Evolutionary conservation across 2,113 vertebrate genomes (phyloP), one percentile per base, ranked within the genome.

Genomic region (Pogona vitticeps): DNA sequence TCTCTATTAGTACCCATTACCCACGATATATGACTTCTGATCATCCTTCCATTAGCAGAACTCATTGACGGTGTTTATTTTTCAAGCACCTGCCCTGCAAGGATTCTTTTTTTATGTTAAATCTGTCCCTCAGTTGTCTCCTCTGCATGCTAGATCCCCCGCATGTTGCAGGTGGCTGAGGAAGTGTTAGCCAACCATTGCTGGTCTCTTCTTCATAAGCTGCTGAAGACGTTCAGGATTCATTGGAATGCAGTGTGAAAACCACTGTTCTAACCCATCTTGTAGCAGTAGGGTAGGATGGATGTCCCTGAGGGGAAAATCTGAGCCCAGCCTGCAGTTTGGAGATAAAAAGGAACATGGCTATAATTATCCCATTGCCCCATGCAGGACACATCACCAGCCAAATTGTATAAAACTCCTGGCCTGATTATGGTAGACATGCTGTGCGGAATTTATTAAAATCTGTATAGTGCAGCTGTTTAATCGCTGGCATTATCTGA

Each of bases 391-490:
- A 93, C 84, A 83, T 90, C 82, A 79, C 80, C 91, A 93, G 76
- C 85, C 86, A 88, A 92, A 93, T 90, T 88, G 85, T 87, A 90
- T 86, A 94, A 94, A 94, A 82, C 59, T 85, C 82, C 68, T 89
- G 82, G 89, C 70, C 83, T 92, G 87, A 90, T 93, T 93, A 90
- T 88, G 88, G 93, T 91, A 91, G 88, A 89, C 86, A 92, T 87
- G 88, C 90, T 89, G 88, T 85, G 65, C 85, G 83, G 90, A 88
- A 94, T 95, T 93, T 94, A 92, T 88, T 95, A 90, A 92, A 94
- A 95, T 95, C 90, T 89, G 93, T 91, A 94, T 90, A 88, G 90
- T 91, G 92, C 94, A 91, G 92, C 59, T 79, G 70, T 91, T 90
- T 92, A 93, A 91, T 93, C 89, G 84, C 80, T 68, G 67, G 84